phyloP scores from a whole-genome alignment of 2,797 vertebrate genomes.

The Cossypha dichroa region DNA sequence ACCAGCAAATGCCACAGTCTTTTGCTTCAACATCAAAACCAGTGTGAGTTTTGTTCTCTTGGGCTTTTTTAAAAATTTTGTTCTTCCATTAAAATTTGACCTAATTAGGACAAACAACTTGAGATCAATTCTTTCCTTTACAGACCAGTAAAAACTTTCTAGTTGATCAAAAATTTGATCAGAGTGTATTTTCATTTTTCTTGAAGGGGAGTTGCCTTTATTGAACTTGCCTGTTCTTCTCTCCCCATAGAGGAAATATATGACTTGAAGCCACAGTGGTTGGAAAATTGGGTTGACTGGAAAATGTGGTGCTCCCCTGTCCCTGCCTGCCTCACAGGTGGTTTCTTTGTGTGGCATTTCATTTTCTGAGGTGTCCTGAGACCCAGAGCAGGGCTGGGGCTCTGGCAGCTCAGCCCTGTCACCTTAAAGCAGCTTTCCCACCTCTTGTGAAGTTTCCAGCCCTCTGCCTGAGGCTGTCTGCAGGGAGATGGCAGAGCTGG shows the following conservation, averaged over 20 bases:
- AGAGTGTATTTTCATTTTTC: not conserved
- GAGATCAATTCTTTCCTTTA: not conserved
- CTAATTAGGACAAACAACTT: not conserved
- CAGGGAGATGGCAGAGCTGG: not conserved
- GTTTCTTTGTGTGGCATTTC: not conserved
- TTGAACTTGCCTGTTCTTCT: not conserved
- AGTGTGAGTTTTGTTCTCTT: not conserved
- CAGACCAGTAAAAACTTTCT: not conserved
- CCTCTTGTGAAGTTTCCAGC: not conserved
- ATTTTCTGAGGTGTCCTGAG: not conserved
- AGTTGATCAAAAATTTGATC: not conserved
- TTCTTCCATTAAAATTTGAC: not conserved
- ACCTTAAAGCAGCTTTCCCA: not conserved
- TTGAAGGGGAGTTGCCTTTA: not conserved
- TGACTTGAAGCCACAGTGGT: not conserved
- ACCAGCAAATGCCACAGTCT: not conserved
- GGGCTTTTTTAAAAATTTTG: accelerated
- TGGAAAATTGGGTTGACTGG: not conserved
- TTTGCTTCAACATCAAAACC: not conserved
- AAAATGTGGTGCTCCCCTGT: accelerated
- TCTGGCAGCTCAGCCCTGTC: not conserved
- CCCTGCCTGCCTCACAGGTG: accelerated
- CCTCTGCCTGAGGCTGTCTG: not conserved
- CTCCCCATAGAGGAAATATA: accelerated
- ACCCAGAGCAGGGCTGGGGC: not conserved